Base-by-base conservation (phyloP, 2,797 vertebrate species). In the Champsocephalus esox region DNA sequence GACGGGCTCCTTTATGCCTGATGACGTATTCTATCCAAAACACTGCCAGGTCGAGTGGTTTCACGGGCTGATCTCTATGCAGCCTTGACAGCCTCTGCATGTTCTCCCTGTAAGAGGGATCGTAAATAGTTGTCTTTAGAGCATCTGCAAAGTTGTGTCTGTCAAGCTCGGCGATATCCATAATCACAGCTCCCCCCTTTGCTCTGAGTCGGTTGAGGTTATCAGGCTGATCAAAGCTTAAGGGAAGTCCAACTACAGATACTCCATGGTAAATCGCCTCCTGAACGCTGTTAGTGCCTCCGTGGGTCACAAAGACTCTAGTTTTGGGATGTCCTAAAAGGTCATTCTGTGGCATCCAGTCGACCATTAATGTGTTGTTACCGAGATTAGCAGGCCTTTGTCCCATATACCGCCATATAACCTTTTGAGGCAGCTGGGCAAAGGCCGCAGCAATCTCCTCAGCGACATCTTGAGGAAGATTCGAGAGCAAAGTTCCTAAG, bases 21-120 rank as follows among this genome's bases (percentile, higher is more conserved):
- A 95, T 94, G 3, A 95, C 94, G 66, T 91, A 94, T 82, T 95
- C 93, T 13, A 94, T 93, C 94, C 94, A 95, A 89, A 94, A 95
- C 77, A 94, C 45, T 24, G 94, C 94, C 59, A 55, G 81, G 72
- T 93, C 92, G 61, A 94, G 68, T 0, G 94, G 91, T 43, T 86
- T 89, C 59, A 94, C 55, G 4, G 92, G 92, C 66, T 90, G 85
- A 86, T 95, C 93, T 60, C 83, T 86, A 70, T 93, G 92, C 56
- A 95, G 86, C 69, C 78, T 79, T 5, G 95, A 95, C 41, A 95
- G 89, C 14, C 8, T 92, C 85, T 91, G 88, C 92, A 94, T 95
- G 83, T 90, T 94, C 38, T 80, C 82, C 21, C 74, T 88, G 82
- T 93, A 95, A 34, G 92, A 92, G 12, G 92, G 81, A 52, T 94